These are phyloP conservation scores for Ailurus styani DNA, from an alignment of 2,113 vertebrate genomes.

Conservation along the genomic window DNA sequence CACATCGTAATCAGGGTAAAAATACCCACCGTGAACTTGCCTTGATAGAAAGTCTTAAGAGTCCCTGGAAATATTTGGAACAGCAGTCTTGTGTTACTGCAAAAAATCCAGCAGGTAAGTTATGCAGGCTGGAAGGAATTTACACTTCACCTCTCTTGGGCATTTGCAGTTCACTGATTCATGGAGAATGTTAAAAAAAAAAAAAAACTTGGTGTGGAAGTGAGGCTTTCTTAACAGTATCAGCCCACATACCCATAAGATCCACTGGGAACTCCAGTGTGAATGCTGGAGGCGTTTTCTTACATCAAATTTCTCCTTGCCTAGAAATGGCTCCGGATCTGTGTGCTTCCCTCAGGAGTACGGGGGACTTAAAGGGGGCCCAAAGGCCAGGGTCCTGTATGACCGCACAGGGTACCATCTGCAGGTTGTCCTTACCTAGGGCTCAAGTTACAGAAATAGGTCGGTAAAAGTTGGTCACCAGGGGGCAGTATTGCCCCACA, in stretches of 20 bases:
- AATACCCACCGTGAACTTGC: background rate
- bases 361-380: background rate
- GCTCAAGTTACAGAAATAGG: background rate
- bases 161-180: background rate
- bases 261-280: background rate
- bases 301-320: background rate
- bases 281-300: background rate
- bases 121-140: background rate
- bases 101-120: background rate
- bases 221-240: background rate
- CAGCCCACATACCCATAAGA: background rate
- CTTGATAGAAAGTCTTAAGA: background rate
- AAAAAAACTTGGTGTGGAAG: background rate
- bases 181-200: background rate
- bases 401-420: accelerated
- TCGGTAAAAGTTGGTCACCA: background rate
- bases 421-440: background rate
- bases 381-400: accelerated
- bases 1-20: background rate
- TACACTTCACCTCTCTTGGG: background rate
- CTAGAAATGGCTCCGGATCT: background rate
- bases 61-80: background rate
- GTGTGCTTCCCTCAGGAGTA: accelerated
- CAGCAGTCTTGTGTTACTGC: background rate
- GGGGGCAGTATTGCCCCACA: conserved; percentile 22